Conservation (phyloP, 2,888 invertebrate species). For the Peribatodes rhomboidaria region DNA sequence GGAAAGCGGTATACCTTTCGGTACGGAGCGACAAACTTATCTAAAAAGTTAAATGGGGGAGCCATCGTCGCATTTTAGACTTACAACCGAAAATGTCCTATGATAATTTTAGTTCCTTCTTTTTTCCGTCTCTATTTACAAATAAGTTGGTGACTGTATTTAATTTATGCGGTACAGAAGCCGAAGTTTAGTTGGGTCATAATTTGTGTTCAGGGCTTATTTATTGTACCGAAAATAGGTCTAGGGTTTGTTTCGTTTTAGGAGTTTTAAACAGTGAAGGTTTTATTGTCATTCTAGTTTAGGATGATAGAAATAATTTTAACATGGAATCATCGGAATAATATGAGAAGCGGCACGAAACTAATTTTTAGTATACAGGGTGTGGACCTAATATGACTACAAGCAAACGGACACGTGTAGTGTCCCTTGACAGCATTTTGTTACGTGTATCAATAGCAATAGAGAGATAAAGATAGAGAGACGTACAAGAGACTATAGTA, state of each 20-base stretch:
- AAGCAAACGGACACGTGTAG: too few species aligned
- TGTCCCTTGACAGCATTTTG: too few species aligned
- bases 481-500: too few species aligned
- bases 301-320: too few species aligned
- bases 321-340: too few species aligned
- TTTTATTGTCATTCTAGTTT: too few species aligned
- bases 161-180: constrained; percentile 40
- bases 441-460: too few species aligned
- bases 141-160: constrained; percentile 3
- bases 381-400: too few species aligned
- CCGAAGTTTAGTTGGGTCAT: constrained; percentile 33
- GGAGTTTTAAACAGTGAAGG: neutral
- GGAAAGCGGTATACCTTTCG: constrained; percentile 54
- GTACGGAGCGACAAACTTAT: neutral
- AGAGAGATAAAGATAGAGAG: too few species aligned
- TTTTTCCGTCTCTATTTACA: neutral
- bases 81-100: neutral
- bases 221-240: constrained; percentile 25
- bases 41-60: neutral
- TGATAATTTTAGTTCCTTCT: neutral
- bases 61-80: neutral
- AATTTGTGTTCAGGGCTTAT: constrained; percentile 25
- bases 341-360: too few species aligned
- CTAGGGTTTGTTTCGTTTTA: constrained; percentile 19
- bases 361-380: too few species aligned